Conservation (phyloP, 2,797 vertebrate species). For the Takifugu ocellatus region DNA sequence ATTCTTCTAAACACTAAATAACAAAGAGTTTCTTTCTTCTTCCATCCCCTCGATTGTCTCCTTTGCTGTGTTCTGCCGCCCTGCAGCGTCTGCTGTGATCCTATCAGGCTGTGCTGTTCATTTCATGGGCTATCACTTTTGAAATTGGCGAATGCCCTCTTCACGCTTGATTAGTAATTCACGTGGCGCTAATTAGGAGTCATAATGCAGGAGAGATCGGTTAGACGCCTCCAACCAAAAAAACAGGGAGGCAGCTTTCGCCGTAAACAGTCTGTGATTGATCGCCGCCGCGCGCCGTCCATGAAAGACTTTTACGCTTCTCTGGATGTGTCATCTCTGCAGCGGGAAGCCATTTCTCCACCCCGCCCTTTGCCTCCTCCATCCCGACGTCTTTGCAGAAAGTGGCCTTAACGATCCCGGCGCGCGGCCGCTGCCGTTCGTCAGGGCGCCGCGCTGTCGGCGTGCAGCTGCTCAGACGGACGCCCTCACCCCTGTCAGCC, state of each 20-base stretch:
- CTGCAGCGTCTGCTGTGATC: slow-evolving; percentile 62
- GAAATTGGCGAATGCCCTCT: slow-evolving; percentile 78
- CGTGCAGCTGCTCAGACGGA: slow-evolving; percentile 54
- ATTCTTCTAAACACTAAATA: slow-evolving; percentile 77
- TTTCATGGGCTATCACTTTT: slow-evolving; percentile 82
- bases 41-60: slow-evolving; percentile 13
- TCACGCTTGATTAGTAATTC: slow-evolving; percentile 81
- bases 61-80: slow-evolving; percentile 58
- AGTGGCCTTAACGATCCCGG: slow-evolving; percentile 59
- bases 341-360: slow-evolving; percentile 42
- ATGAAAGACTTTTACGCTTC: slow-evolving; percentile 31
- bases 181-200: slow-evolving; percentile 77
- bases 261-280: slow-evolving; percentile 67
- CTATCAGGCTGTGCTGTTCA: slow-evolving; percentile 71
- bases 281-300: slow-evolving; percentile 31
- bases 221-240: slow-evolving; percentile 67
- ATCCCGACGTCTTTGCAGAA: slow-evolving; percentile 61
- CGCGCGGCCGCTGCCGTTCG: slow-evolving; percentile 42
- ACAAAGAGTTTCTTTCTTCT: slow-evolving; percentile 66
- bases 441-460: slow-evolving; percentile 41
- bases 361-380: slow-evolving; percentile 32
- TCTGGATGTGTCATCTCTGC: slow-evolving; percentile 42
- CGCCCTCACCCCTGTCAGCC: slow-evolving; percentile 55
- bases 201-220: slow-evolving; percentile 74
- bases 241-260: slow-evolving; percentile 46